Percentiles rank a stretch among this genome's conserved stretches.
phyloP scores from a whole-genome alignment of 2,797 vertebrate genomes.

The Bucorvus abyssinicus region DNA sequence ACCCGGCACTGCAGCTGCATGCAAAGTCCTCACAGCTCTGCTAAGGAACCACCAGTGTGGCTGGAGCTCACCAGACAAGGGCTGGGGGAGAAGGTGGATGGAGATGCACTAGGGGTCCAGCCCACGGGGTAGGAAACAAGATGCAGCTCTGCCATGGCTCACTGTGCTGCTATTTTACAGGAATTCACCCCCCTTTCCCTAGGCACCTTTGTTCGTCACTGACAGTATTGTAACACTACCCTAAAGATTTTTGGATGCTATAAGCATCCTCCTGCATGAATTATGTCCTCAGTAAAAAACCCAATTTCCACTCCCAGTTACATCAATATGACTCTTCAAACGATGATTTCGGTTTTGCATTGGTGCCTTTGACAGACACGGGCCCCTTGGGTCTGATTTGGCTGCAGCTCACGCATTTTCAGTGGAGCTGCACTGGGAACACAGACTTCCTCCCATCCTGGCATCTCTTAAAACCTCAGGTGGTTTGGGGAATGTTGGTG shows the following conservation, averaged over 20 bases:
- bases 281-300: constrained; percentile 26
- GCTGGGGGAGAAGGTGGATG: not conserved
- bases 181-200: not conserved
- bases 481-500: not conserved
- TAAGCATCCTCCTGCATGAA: not conserved
- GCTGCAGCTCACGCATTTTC: not conserved
- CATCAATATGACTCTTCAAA: constrained; percentile 22
- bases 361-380: not conserved
- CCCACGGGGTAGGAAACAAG: not conserved
- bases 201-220: not conserved
- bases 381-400: not conserved
- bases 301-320: not conserved
- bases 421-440: not conserved
- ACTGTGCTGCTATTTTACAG: not conserved
- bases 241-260: not conserved
- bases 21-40: not conserved
- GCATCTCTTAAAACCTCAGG: not conserved
- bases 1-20: not conserved
- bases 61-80: not conserved
- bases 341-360: not conserved
- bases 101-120: not conserved
- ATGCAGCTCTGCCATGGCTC: not conserved
- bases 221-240: not conserved
- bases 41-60: rapidly evolving
- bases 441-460: not conserved